These are phyloP conservation scores for Delichon dasypus DNA, from an alignment of 2,797 vertebrate genomes.

Conservation along the genomic window DNA sequence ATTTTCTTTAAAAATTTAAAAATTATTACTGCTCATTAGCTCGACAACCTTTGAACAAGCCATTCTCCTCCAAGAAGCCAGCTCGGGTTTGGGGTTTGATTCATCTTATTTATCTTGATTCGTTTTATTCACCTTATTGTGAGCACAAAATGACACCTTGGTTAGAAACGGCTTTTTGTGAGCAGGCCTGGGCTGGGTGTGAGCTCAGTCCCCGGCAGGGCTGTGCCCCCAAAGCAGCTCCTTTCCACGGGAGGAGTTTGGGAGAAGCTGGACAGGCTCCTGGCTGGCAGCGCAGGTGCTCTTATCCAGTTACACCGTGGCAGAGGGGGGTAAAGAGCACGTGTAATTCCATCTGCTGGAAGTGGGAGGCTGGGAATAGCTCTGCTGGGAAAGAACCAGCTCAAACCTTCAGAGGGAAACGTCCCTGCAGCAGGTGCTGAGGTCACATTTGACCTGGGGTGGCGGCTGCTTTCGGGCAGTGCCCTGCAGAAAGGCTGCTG, in stretches of 20 bases:
- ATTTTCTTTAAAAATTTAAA: background rate
- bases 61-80: background rate
- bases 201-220: background rate
- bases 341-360: background rate
- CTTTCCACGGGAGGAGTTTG: background rate
- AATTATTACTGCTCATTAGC: background rate
- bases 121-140: background rate
- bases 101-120: background rate
- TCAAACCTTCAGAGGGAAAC: background rate
- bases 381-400: background rate
- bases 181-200: background rate
- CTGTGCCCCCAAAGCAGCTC: background rate
- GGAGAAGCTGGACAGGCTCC: background rate
- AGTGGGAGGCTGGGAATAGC: constrained; percentile 14
- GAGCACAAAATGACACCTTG: background rate
- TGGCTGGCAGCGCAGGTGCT: background rate
- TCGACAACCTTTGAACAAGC: background rate
- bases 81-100: background rate
- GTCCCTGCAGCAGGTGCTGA: background rate
- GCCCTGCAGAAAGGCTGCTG: background rate
- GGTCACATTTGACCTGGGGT: background rate
- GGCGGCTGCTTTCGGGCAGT: background rate
- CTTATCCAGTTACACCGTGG: background rate
- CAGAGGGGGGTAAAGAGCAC: background rate
- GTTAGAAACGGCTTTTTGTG: background rate